Base-by-base conservation (phyloP, 2,113 vertebrate species). In the Percopsis transmontana region DNA sequence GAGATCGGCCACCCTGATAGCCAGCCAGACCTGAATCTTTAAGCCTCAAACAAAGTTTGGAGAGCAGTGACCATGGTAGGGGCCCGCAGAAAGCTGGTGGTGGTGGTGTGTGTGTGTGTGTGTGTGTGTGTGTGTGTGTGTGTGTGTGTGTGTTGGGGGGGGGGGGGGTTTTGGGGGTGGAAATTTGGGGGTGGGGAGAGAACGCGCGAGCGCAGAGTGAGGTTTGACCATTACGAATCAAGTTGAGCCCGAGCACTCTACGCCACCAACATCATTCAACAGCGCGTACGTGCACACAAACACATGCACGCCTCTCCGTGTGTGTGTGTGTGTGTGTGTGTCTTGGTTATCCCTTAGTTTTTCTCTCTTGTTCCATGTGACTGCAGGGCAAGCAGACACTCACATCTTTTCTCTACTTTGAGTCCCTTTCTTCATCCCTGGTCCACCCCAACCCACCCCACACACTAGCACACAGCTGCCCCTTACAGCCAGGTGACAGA, bases 41-140 rank as follows among this genome's bases (percentile, higher is more conserved):
- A 88, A 90, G 83, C 87, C 85, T 85, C 79, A 87, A 87, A 89
- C 87, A 90, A 93, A 91, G 89, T 91, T 90, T 85, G 78, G 73
- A 87, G 87, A 87, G 90, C 86, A 87, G 71, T 71, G 83, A 89
- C 87, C 84, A 85, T 80, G 80, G 84, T 79, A 19, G 19, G 74
- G 70, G 74, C 72, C 83, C 74, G 79, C 64, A 69, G 68, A 72
- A 79, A 72, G 47, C 41, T 33, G n/a, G n/a, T n/a, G n/a, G n/a
- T n/a, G n/a, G n/a, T n/a, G n/a, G n/a, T n/a, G n/a, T n/a, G n/a
- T n/a, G n/a, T 33, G 27, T 33, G 27, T 33, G 5, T 33, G 27
- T 33, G 27, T 33, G 27, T 33, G 27, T 33, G 27, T 33, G 27
- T 33, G 27, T 33, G 27, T 33, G n/a, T n/a, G n/a, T n/a, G n/a